Evolutionary conservation across 2,888 invertebrate genomes (phyloP).

Genomic region (Ctena decussata): DNA sequence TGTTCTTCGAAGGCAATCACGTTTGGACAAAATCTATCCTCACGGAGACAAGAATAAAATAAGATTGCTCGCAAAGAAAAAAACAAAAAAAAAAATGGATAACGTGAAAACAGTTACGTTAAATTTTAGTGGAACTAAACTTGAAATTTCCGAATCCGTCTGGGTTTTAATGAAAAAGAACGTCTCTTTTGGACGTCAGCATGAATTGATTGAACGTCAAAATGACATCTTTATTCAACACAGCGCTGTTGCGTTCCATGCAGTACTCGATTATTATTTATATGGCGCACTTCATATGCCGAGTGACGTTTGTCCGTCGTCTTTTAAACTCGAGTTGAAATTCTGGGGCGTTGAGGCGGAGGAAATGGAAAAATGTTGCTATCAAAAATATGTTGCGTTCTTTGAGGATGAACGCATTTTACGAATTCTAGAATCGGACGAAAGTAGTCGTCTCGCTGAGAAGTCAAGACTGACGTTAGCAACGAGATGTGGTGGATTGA

Average conservation of each 20-base stretch:
- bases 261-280: slow-evolving; percentile 43
- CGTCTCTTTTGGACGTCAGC: not conserved
- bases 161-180: not conserved
- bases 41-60: too few relatives aligned
- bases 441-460: slow-evolving; percentile 31
- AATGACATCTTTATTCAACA: slow-evolving; percentile 43
- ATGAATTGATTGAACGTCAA: not conserved
- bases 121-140: slow-evolving; percentile 42
- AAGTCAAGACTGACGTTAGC: slow-evolving; percentile 26
- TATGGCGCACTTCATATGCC: slow-evolving; percentile 48
- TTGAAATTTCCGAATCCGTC: slow-evolving; percentile 24
- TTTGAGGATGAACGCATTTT: slow-evolving; percentile 60
- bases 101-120: not conserved
- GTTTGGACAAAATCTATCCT: too few relatives aligned
- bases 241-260: slow-evolving; percentile 26
- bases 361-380: slow-evolving; percentile 65
- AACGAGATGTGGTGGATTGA: slow-evolving; percentile 43
- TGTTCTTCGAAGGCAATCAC: too few relatives aligned
- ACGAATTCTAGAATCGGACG: slow-evolving; percentile 60
- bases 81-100: not conserved
- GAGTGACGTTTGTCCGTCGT: slow-evolving; percentile 9
- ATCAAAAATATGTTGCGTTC: slow-evolving; percentile 54
- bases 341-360: slow-evolving; percentile 64
- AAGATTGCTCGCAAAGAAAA: too few relatives aligned
- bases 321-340: slow-evolving; percentile 56